Evolutionary conservation across 2,113 vertebrate genomes (phyloP), one percentile per base, ranked within the genome.

Genomic region (Chaetorhynchus papuensis): DNA sequence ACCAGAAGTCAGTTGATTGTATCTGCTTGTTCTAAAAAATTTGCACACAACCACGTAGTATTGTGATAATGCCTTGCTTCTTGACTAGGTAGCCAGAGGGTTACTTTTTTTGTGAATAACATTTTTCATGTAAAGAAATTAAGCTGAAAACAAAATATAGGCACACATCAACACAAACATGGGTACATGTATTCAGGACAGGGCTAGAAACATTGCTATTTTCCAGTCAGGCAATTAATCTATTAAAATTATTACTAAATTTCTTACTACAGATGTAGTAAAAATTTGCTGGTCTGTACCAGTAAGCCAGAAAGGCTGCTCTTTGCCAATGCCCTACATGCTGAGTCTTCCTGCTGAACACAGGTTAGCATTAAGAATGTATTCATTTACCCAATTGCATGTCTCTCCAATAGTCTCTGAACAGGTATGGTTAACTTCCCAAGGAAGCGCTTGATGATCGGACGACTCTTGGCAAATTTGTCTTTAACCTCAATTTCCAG

Each of bases 391-490:
- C 99, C 99, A 13, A 99, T 98, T 47, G 98, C 98, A 22, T 99
- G 99, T 61, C 98, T 98, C 95, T 99, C 99, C 97, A 99, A 92
- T 3, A 99, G 98, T 59, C 99, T 98, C 97, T 99, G 99, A 61
- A 99, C 99, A 1, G 99, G 99, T 64, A 99, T 99, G 57, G 99
- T 99, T 52, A 99, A 98, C 97, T 99, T 99, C 79, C 99, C 99
- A 68, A 99, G 98, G 96, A 99, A 99, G 91, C 99, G 99, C 75
- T 99, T 99, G 98, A 99, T 99, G 97, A 99, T 99, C 0, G 99
- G 99, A 54, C 99, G 99, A 93, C 99, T 99, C 98, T 99, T 99
- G 70, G 99, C 99, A 98, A 99, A 99, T 98, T 99, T 99, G 97
- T 99, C 99, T 98, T 99, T 99, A 90, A 99, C 98, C 95, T 99